Evolutionary conservation across 2,888 invertebrate species (phyloP).

Genomic region (Nemapogon koenigi): DNA sequence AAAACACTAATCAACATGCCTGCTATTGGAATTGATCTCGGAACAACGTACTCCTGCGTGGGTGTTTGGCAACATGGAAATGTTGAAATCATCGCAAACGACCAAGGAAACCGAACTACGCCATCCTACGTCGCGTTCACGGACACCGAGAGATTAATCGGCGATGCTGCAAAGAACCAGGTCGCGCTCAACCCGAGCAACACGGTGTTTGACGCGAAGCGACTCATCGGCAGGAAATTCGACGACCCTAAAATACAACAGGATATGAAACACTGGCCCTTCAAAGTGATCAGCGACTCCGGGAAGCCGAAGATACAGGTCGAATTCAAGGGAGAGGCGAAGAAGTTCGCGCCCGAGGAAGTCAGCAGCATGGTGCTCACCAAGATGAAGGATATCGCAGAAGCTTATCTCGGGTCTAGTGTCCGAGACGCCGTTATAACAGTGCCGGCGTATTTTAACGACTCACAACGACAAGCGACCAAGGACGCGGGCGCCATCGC

Average conservation of each 20-base stretch:
- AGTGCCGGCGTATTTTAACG: conserved; percentile 75
- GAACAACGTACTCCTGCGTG: conserved; percentile 88
- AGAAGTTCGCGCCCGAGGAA: conserved; percentile 73
- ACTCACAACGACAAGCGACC: conserved; percentile 71
- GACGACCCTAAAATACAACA: conserved; percentile 77
- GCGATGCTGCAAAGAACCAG: conserved; percentile 90
- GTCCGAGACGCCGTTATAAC: conserved; percentile 74
- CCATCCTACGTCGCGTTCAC: conserved; percentile 90
- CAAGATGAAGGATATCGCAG: conserved; percentile 77
- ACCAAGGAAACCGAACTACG: conserved; percentile 87
- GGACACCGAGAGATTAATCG: conserved; percentile 82
- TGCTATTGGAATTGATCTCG: conserved; percentile 69
- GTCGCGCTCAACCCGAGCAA: conserved; percentile 78
- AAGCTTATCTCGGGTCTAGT: conserved; percentile 67
- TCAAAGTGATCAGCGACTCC: conserved; percentile 70
- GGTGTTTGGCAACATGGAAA: conserved; percentile 85
- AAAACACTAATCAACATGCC: conserved; percentile 30
- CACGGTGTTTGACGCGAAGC: conserved; percentile 76
- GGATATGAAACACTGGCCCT: conserved; percentile 87
- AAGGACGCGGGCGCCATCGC: conserved; percentile 76
- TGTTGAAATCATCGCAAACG: conserved; percentile 86
- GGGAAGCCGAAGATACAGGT: conserved; percentile 74
- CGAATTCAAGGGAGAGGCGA: conserved; percentile 69
- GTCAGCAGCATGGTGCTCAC: conserved; percentile 71
- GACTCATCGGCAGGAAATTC: conserved; percentile 80